Percentiles rank a stretch among this genome's conserved stretches.
Conservation (phyloP, 30 jellyfish, hydroid and myxozoan species). For the Aurelia sp. region DNA sequence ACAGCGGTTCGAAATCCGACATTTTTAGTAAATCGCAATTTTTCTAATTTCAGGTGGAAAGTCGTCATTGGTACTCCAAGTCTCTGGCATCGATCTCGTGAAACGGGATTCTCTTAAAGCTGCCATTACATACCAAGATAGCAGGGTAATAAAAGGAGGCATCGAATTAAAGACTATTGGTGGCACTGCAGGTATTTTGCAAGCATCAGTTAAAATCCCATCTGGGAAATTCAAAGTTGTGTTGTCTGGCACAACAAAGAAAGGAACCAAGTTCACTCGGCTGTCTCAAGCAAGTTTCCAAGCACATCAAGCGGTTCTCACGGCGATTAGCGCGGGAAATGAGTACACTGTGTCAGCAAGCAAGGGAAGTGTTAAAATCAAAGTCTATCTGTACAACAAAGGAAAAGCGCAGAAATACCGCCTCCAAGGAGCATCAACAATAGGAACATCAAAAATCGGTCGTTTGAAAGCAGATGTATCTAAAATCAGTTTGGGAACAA, state of each 20-base stretch:
- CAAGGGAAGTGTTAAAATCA: constrained; percentile 14
- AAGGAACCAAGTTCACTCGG: constrained; percentile 17
- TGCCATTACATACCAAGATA: constrained; percentile 4
- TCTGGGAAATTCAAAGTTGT: constrained; percentile 12
- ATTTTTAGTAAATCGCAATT: no score
- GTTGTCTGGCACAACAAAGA: constrained; percentile 33
- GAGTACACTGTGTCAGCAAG: constrained; percentile 55
- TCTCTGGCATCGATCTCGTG: constrained; percentile 28
- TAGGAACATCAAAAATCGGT: constrained; percentile 3
- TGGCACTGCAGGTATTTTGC: constrained; percentile 37
- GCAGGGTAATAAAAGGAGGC: not conserved
- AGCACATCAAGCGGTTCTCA: constrained; percentile 25
- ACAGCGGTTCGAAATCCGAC: no score
- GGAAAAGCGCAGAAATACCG: constrained; percentile 20
- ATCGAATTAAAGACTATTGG: constrained; percentile 17
- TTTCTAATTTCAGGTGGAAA: constrained; percentile 5
- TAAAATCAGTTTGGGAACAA: not conserved
- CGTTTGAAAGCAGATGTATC: not conserved
- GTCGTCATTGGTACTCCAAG: constrained; percentile 26
- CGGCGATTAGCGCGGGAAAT: constrained; percentile 43
- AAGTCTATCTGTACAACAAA: constrained; percentile 33
- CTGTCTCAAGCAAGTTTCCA: constrained; percentile 31
- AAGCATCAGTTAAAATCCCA: constrained; percentile 25
- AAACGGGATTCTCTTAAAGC: not conserved
- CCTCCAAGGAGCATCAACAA: not conserved